phyloP scores from a whole-genome alignment of 2,888 invertebrate species.

The Temnothorax rugatulus region DNA sequence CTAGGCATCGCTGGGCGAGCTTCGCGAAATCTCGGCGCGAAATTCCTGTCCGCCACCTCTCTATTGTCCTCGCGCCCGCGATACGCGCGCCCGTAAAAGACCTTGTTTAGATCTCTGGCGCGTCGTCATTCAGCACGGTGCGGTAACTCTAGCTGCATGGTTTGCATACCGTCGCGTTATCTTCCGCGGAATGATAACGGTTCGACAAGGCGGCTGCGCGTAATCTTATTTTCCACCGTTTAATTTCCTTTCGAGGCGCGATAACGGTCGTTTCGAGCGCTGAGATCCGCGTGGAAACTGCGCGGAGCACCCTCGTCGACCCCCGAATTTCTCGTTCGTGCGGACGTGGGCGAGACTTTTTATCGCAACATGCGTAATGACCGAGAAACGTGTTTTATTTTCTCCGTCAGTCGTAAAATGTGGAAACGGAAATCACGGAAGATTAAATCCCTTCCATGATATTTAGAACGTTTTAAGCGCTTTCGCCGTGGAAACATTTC shows the following conservation, averaged over 20 bases:
- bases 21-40: constrained; percentile 64
- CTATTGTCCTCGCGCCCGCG: constrained; percentile 57
- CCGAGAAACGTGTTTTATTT: constrained; percentile 23
- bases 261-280: constrained; percentile 7
- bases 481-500: constrained; percentile 22
- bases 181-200: constrained; percentile 1
- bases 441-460: constrained; percentile 40
- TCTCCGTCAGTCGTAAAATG: constrained; percentile 12
- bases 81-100: constrained; percentile 58
- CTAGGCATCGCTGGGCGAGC: constrained; percentile 38
- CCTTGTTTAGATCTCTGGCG: constrained; percentile 52
- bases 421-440: constrained; percentile 11
- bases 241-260: constrained; percentile 31
- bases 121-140: constrained; percentile 22
- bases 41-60: constrained; percentile 70
- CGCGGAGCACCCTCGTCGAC: not conserved
- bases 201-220: not conserved
- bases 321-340: constrained; percentile 26
- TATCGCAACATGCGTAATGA: constrained; percentile 20
- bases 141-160: constrained; percentile 25
- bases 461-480: constrained; percentile 45
- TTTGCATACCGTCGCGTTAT: constrained; percentile 45
- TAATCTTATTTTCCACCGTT: constrained; percentile 38
- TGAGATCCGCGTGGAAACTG: not conserved
- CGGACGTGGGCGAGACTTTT: not conserved